A percentile compares a stretch with the other conserved stretches of the same genome.
Evolutionary conservation across 1,140 invertebrate species (phyloP).

Genomic region (Apis cerana): DNA sequence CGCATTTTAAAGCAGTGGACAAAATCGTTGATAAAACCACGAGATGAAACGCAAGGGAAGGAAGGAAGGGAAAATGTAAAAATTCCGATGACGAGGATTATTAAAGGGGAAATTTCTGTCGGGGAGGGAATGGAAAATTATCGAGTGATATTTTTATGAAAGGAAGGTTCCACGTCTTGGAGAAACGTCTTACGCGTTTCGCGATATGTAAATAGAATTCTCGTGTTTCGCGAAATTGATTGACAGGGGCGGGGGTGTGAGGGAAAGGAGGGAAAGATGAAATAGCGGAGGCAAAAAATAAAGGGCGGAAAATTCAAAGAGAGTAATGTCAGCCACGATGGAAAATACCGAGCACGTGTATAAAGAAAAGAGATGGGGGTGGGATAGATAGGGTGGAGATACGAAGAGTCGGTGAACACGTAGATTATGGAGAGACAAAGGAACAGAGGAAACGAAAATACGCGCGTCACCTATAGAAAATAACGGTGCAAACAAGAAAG

Average conservation of each 20-base stretch:
- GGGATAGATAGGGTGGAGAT: background rate
- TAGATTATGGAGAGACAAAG: constrained; percentile 38
- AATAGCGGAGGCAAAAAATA: constrained; percentile 7
- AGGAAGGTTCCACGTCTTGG: too few relatives aligned
- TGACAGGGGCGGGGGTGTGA: background rate
- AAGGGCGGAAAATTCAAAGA: constrained; percentile 7
- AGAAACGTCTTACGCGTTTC: background rate
- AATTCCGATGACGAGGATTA: too few relatives aligned
- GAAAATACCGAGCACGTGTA: background rate
- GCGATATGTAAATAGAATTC: background rate
- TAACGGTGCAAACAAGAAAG: constrained; percentile 19
- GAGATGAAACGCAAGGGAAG: too few relatives aligned
- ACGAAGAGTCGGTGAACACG: constrained; percentile 14
- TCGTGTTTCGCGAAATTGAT: background rate
- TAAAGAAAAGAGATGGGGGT: background rate
- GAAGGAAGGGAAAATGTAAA: too few relatives aligned
- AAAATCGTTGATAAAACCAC: too few relatives aligned
- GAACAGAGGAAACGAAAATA: constrained; percentile 38
- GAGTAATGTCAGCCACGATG: constrained; percentile 7
- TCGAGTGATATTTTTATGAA: background rate
- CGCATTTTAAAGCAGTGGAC: too few relatives aligned
- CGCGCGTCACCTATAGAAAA: constrained; percentile 36
- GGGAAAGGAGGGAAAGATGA: background rate
- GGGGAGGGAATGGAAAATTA: background rate
- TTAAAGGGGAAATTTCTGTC: background rate